Base-by-base conservation (phyloP, 2,888 invertebrate species). In the Gastracanthus pulcherrimus region DNA sequence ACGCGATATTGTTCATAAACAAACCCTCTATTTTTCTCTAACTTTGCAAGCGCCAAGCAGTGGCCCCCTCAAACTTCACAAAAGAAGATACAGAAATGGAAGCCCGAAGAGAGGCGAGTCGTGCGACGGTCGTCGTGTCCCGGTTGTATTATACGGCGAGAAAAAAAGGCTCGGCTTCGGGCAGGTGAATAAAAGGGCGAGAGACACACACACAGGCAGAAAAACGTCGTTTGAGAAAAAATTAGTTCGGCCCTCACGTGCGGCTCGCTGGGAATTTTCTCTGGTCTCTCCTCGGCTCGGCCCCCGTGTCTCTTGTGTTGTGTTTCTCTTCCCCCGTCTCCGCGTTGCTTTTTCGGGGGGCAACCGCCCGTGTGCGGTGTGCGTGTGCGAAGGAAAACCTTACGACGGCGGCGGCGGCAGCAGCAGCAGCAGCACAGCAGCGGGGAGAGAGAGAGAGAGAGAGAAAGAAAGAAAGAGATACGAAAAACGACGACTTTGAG, bases 401-500 rank as follows among this genome's bases (percentile, higher is more conserved):
- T n/a, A n/a, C n/a, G n/a, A n/a, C n/a, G n/a, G n/a, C n/a, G n/a
- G n/a, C n/a, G n/a, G n/a, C n/a, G n/a, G n/a, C n/a, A n/a, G n/a
- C n/a, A n/a, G n/a, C n/a, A n/a, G n/a, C n/a, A n/a, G n/a, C n/a
- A n/a, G n/a, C n/a, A n/a, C n/a, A n/a, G n/a, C n/a, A n/a, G n/a
- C n/a, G n/a, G n/a, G n/a, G n/a, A n/a, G n/a, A n/a, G n/a, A n/a
- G n/a, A n/a, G n/a, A n/a, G n/a, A n/a, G n/a, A n/a, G n/a, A n/a
- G n/a, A n/a, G n/a, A n/a, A n/a, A n/a, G n/a, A n/a, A n/a, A n/a
- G n/a, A n/a, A 64, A 38, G 66, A 55, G 55, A 7, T 4, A 67
- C 41, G 69, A 60, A 70, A 76, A 58, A 29, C 62, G 34, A 55
- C 36, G 19, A 70, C 7, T 55, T 70, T 45, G 36, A 77, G 76